Conservation (phyloP, 2,888 invertebrate genomes). For the Leptopterna dolabrata region DNA sequence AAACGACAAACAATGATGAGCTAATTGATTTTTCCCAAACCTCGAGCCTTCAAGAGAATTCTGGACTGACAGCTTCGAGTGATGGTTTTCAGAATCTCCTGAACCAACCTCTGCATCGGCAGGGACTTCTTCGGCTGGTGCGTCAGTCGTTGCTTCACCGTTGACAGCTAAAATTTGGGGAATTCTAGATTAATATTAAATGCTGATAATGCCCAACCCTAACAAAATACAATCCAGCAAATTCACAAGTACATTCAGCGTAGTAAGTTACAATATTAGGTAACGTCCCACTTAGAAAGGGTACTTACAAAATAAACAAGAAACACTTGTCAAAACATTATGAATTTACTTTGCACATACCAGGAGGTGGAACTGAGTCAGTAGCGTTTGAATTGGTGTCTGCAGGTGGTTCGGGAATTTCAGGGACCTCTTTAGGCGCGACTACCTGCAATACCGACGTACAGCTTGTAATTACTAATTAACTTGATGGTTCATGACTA, state of each 20-base stretch:
- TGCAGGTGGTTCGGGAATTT: slow-evolving; percentile 36
- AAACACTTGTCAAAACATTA: no score
- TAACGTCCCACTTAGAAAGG: no score
- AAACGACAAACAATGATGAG: not conserved
- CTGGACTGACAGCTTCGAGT: slow-evolving; percentile 64
- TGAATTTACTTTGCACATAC: no score
- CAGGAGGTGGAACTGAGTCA: not conserved
- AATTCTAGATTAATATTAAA: no score
- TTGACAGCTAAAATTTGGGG: not conserved
- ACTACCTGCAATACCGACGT: slow-evolving; percentile 57
- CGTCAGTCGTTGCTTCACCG: not conserved
- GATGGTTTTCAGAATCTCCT: slow-evolving; percentile 56
- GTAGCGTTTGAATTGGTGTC: not conserved
- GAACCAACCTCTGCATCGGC: slow-evolving; percentile 1
- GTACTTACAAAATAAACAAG: no score
- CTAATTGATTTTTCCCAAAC: not conserved
- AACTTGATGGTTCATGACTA: no score
- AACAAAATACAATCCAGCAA: no score
- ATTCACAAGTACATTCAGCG: no score
- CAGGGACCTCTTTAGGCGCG: slow-evolving; percentile 58
- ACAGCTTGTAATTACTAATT: no score
- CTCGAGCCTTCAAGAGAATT: slow-evolving; percentile 63
- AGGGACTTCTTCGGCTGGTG: not conserved
- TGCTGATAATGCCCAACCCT: no score
- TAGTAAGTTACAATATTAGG: no score